These are phyloP conservation scores for Proterorhinus semilunaris DNA, from an alignment of 2,113 vertebrate species.

Conservation along the genomic window DNA sequence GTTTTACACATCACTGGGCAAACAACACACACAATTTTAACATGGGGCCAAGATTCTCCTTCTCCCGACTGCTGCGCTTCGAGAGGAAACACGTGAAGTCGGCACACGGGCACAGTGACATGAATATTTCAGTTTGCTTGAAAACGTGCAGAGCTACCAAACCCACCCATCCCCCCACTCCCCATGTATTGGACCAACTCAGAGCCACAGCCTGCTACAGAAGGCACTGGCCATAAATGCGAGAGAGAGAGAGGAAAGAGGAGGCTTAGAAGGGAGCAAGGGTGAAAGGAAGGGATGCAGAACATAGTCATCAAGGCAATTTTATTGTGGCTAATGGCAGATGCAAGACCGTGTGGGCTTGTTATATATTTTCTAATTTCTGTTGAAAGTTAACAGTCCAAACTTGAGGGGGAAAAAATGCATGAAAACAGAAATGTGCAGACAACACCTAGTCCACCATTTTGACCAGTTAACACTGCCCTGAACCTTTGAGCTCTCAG, in stretches of 20 bases:
- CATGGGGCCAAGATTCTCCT: slow-evolving; percentile 18
- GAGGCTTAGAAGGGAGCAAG: not conserved
- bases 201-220: slow-evolving; percentile 30
- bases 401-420: too few species aligned
- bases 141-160: slow-evolving; percentile 60
- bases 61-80: not conserved
- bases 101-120: slow-evolving; percentile 63
- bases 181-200: slow-evolving; percentile 15
- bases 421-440: too few species aligned
- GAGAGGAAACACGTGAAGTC: slow-evolving; percentile 57
- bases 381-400: too few species aligned
- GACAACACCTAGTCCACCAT: too few species aligned
- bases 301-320: slow-evolving; percentile 52
- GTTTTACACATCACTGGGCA: slow-evolving; percentile 55
- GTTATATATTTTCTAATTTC: too few species aligned
- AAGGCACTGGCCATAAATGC: slow-evolving; percentile 53
- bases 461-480: not conserved
- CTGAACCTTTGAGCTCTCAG: not conserved
- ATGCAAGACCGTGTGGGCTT: not conserved
- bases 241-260: slow-evolving; percentile 30
- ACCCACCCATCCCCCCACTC: slow-evolving; percentile 33
- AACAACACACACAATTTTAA: slow-evolving; percentile 16
- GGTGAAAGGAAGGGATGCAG: slow-evolving; percentile 21
- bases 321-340: slow-evolving; percentile 12
- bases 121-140: slow-evolving; percentile 76